Evolutionary conservation across 2,888 invertebrate species (phyloP), one percentile per base, ranked within the genome.

Genomic region (Furcula furcula): DNA sequence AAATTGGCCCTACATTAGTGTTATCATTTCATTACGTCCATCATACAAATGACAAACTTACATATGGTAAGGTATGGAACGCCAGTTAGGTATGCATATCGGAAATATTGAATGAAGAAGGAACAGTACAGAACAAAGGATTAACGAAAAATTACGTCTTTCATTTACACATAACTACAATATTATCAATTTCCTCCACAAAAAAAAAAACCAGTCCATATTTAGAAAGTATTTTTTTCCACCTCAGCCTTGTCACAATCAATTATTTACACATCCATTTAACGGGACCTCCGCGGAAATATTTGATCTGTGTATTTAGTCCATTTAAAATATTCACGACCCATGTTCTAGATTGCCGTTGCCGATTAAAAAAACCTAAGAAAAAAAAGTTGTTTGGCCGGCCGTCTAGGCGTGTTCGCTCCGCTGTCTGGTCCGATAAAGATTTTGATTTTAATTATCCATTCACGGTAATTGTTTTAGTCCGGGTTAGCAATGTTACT

Each of bases 241-340:
- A 4, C 4, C 38, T 33, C 18, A 25, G 18, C 44, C 46, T 29
- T 39, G 54, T 56, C 51, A 52, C 49, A 34, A 38, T 28, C 35
- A 48, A 51, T 54, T 56, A 51, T 44, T 40, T 49, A 39, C 34
- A 34, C 42, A 33, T 49, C 44, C 42, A 33, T 37, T 54, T 25
- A 46, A 29, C 25, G 30, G 9, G 20, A 39, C 20, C 41, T 48
- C 39, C 33, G n/a, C n/a, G n/a, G n/a, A 46, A 38, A 51, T 34
- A 52, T 49, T 44, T 40, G 40, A 49, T 47, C 38, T 36, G 44
- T n/a, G n/a, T n/a, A n/a, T n/a, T n/a, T 37, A 23, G 29, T 22
- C 26, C 25, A 19, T 28, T n/a, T 48, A 26, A 39, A 35, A 34
- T 20, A 36, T 33, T 25, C 31, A 34, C 12, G 26, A 13, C 19